Evolutionary conservation across 2,113 vertebrate genomes (phyloP), one percentile per base, ranked within the genome.

Genomic region (Orthochromis malagaraziensis): DNA sequence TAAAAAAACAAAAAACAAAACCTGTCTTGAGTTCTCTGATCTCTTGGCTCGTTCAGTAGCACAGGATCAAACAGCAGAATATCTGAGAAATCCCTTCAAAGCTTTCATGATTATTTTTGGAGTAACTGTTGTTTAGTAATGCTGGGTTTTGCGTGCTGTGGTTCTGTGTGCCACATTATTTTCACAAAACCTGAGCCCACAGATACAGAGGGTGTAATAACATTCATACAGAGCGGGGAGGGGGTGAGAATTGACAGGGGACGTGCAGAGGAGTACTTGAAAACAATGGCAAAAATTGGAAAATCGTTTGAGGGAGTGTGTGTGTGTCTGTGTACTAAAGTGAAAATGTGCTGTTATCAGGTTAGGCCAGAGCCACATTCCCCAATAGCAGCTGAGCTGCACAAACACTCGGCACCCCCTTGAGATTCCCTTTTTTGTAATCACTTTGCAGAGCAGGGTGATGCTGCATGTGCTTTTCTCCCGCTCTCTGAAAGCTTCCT

Each of bases 321-420:
- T 6, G 33, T 45, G 24, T 31, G 49, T 9, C 29, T 83, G 54
- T 77, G 26, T 79, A 65, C 45, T 54, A 82, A 90, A 86, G 81
- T 85, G 47, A 54, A 84, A 83, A 75, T 70, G 47, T 53, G 14
- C 88, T 84, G 51, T 93, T 92, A 94, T 92, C 90, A 63, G 68
- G 40, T 92, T 81, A 45, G 70, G 29, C 84, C 87, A 87, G 79
- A 75, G 83, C 57, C 81, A 88, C 38, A 87, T 84, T 94, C 80
- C 63, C 75, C 38, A 79, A 79, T 79, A 89, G 53, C 68, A 89
- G 63, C 85, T 86, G 87, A 94, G 84, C 45, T 68, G 51, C 81
- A 68, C 58, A 89, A 86, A 91, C 58, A 79, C 45, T 21, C 51
- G 4, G 16, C 63, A 29, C 53, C 82, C 89, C 75, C 80, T 79